These are phyloP conservation scores for Oryctes rhinoceros DNA, from an alignment of 1,140 invertebrate genomes.

Conservation along the genomic window DNA sequence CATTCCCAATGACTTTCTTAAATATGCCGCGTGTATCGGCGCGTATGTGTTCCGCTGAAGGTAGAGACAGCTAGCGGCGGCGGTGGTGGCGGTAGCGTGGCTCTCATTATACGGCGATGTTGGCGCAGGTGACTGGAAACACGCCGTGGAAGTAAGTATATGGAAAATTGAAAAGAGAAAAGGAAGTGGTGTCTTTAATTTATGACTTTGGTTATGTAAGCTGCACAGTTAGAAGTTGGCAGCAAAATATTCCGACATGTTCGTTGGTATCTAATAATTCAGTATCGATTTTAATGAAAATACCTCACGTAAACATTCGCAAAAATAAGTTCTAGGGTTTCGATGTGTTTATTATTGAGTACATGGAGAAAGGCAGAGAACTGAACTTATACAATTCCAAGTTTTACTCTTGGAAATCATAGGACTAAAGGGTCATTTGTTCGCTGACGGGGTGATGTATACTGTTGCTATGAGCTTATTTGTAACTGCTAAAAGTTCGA, in stretches of 20 bases:
- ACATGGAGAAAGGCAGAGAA: too few species aligned
- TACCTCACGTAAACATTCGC: too few species aligned
- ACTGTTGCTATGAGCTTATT: too few species aligned
- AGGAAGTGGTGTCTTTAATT: conserved; percentile 36
- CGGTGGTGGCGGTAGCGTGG: not conserved
- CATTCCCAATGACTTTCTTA: conserved; percentile 54
- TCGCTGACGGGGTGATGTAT: too few species aligned
- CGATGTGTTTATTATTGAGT: too few species aligned
- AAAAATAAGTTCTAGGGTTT: too few species aligned
- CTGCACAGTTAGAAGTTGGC: not conserved
- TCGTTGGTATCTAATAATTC: not conserved
- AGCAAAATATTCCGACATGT: not conserved
- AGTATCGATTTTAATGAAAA: not conserved
- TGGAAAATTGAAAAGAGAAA: conserved; percentile 41
- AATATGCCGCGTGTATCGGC: conserved; percentile 55
- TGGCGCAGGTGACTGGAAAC: conserved; percentile 36
- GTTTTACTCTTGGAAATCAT: too few species aligned
- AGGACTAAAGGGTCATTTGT: too few species aligned
- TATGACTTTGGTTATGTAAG: conserved; percentile 21
- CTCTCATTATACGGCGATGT: conserved; percentile 32
- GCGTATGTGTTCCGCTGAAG: conserved; percentile 23
- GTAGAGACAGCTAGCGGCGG: not conserved
- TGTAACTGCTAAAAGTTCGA: too few species aligned
- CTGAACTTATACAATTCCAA: too few species aligned
- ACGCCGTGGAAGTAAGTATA: conserved; percentile 37